phyloP scores from a whole-genome alignment of 2,797 vertebrate genomes.

The Coregonus ussuriensis region DNA sequence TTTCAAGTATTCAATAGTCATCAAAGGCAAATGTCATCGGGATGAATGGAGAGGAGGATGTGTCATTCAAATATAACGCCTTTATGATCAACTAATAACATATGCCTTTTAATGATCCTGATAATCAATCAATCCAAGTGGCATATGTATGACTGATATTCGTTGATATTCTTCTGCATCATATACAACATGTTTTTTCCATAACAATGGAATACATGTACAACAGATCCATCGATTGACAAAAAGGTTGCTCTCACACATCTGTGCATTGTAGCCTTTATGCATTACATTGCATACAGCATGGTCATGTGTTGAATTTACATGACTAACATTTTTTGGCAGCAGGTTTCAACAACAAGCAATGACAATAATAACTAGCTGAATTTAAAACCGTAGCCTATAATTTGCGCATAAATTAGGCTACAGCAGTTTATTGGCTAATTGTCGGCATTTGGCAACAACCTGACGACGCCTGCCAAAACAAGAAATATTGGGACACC shows the following conservation, averaged over 20 bases:
- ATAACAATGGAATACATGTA: background rate
- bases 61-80: background rate
- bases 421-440: background rate
- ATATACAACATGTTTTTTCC: background rate
- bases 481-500: conserved; percentile 3
- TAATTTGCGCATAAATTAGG: conserved; percentile 35
- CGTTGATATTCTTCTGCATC: background rate
- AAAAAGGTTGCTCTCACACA: background rate
- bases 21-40: background rate
- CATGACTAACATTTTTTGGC: background rate
- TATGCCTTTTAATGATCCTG: background rate
- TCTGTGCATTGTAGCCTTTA: background rate
- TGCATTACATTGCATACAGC: background rate
- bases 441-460: conserved; percentile 1
- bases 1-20: background rate
- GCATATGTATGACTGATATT: background rate
- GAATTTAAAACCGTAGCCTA: background rate
- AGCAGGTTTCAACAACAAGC: background rate
- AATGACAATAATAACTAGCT: conserved; percentile 9
- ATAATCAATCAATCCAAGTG: background rate
- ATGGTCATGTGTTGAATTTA: conserved; percentile 2
- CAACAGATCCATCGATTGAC: background rate
- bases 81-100: background rate
- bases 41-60: background rate
- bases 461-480: background rate